These are phyloP conservation scores for Notothenia coriiceps DNA, from an alignment of 2,113 vertebrate genomes.

Conservation along the genomic window DNA sequence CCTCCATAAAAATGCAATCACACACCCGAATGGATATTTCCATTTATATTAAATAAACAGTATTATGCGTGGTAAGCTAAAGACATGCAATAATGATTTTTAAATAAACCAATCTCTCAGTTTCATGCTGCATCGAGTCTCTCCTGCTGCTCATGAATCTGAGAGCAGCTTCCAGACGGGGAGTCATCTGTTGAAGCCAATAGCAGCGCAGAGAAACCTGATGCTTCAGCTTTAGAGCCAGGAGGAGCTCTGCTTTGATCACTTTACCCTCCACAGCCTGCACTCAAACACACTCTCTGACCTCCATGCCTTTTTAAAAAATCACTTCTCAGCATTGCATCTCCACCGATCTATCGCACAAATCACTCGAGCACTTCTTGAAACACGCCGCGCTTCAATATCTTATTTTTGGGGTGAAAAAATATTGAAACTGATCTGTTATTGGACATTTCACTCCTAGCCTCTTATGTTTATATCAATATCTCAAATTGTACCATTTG, in stretches of 20 bases:
- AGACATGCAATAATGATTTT: neutral
- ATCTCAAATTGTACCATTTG: too few species aligned
- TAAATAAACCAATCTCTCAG: neutral
- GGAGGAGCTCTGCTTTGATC: slow-evolving; percentile 47
- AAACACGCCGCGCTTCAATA: neutral
- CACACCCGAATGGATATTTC: neutral
- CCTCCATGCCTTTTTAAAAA: slow-evolving; percentile 19
- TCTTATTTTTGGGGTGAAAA: neutral
- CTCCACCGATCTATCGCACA: neutral
- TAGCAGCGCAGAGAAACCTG: slow-evolving; percentile 44
- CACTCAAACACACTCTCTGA: slow-evolving; percentile 29
- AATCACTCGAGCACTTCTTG: neutral
- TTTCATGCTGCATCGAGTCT: neutral
- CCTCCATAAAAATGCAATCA: neutral
- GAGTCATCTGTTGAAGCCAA: slow-evolving; percentile 31
- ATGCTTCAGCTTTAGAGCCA: slow-evolving; percentile 37
- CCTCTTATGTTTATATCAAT: too few species aligned
- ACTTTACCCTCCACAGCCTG: neutral
- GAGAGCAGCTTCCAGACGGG: slow-evolving; percentile 13
- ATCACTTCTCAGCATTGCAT: neutral
- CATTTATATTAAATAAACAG: neutral
- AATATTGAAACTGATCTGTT: neutral
- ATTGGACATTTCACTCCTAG: too few species aligned
- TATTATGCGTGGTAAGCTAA: neutral
- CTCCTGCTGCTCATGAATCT: neutral